Evolutionary conservation across 1,140 invertebrate species (phyloP), one percentile per base, ranked within the genome.

Genomic region (Drosophila triauraria): DNA sequence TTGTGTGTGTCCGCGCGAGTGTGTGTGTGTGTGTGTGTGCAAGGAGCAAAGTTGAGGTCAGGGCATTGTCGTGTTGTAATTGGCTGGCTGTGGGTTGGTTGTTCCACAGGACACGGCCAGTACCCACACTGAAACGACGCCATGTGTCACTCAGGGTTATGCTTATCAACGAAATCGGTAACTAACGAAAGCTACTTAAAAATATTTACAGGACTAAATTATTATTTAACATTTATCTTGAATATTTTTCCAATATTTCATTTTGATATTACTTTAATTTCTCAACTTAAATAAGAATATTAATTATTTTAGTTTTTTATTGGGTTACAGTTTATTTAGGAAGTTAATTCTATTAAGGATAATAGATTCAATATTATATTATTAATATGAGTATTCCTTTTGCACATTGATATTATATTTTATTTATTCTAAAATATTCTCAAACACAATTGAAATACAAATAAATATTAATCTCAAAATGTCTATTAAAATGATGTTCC

Each of bases 41-140:
- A 40, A 71, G 69, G 64, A 71, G 50, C 27, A 42, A n/a, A 48
- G 68, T 58, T 48, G 69, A 72, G 69, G 69, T 72, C 69, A 72
- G 69, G 53, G 23, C 67, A 71, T 71, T 72, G 67, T 71, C 54
- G 69, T 56, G 53, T 43, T 71, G 69, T 72, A 72, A 72, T 72
- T 72, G 69, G 69, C 69, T 72, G 68, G 35, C 53, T 20, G 38
- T 50, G 25, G 65, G 43, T 48, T 47, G 51, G 23, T 43, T 43
- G 8, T 48, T 68, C 50, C 65, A 43, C 67, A 72, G 69, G 69
- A 71, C 46, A 50, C 25, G 20, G 20, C 53, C 50, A 71, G 47
- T 35, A 70, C 17, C 67, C 51, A 59, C 65, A 27, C 27, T 15
- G 44, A 32, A 30, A 30, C 30, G 32, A 47, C 46, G 15, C 46